Evolutionary conservation across 37 sponge, comb jelly and placozoan genomes (phyloP).

Genomic region (Haliclona indistincta): DNA sequence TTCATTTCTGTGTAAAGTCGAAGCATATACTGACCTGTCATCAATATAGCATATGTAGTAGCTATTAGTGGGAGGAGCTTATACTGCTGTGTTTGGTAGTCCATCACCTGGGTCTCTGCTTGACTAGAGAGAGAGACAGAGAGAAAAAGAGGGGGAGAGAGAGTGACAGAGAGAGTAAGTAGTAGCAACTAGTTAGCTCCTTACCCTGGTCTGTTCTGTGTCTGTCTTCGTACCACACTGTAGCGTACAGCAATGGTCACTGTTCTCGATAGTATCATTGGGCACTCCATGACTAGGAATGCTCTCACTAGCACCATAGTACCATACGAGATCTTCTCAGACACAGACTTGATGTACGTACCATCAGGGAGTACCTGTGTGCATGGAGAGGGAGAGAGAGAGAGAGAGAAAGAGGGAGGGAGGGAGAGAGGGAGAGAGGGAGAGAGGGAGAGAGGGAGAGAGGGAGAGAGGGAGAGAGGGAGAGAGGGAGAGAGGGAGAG

Average conservation of each 20-base stretch:
- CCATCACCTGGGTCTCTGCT: constrained; percentile 82
- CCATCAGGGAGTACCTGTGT: constrained; percentile 83
- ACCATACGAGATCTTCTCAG: constrained; percentile 79
- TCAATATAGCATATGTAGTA: constrained; percentile 68
- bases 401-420: constrained; percentile 20
- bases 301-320: constrained; percentile 86
- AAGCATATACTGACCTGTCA: constrained; percentile 69
- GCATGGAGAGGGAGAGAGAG: background rate
- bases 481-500: background rate
- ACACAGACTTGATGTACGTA: constrained; percentile 63
- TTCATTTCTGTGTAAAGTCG: constrained; percentile 13
- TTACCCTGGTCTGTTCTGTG: constrained; percentile 65
- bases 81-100: constrained; percentile 88
- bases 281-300: constrained; percentile 24
- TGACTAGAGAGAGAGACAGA: constrained; percentile 34
- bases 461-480: background rate
- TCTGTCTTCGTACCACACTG: constrained; percentile 88
- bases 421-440: constrained; percentile 4
- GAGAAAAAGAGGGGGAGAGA: background rate
- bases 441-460: background rate
- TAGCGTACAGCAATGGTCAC: constrained; percentile 89
- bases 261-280: constrained; percentile 56
- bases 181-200: constrained; percentile 25
- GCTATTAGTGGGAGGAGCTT: constrained; percentile 88
- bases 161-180: background rate